Evolutionary conservation across 1,140 invertebrate genomes (phyloP).

Genomic region (Pollicipes pollicipes): DNA sequence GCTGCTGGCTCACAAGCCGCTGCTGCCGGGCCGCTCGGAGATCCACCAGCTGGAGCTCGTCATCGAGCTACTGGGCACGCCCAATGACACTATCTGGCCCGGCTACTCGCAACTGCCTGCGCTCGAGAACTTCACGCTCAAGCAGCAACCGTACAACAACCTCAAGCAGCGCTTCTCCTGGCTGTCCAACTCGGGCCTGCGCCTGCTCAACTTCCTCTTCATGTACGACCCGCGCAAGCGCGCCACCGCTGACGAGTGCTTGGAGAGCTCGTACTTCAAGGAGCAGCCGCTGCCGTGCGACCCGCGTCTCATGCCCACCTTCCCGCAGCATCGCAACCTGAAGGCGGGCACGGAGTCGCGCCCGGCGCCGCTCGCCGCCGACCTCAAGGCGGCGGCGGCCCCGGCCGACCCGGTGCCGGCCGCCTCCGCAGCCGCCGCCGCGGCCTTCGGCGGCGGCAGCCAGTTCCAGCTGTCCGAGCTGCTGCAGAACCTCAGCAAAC

Average conservation of each 20-base stretch:
- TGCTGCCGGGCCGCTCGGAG: conserved; percentile 77
- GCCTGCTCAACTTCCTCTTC: conserved; percentile 82
- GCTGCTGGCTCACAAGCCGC: conserved; percentile 68
- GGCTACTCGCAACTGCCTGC: conserved; percentile 68
- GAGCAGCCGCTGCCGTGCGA: conserved; percentile 85
- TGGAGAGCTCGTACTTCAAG: conserved; percentile 88
- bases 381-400: too few species aligned
- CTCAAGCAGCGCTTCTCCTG: conserved; percentile 80
- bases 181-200: conserved; percentile 70
- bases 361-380: too few species aligned
- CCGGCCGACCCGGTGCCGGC: too few species aligned
- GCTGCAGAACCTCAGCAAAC: background rate
- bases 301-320: conserved; percentile 89
- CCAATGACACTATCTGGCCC: conserved; percentile 90
- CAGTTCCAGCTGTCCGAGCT: background rate
- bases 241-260: conserved; percentile 81
- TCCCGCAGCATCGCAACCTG: conserved; percentile 85
- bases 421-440: too few species aligned
- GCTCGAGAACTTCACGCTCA: conserved; percentile 70
- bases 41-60: conserved; percentile 85
- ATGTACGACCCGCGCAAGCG: conserved; percentile 93
- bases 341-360: conserved; percentile 24
- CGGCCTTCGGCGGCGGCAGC: background rate
- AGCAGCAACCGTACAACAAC: conserved; percentile 92
- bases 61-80: conserved; percentile 84